These are phyloP conservation scores for Pyrgus malvae DNA, from an alignment of 2,888 invertebrate species.

Conservation along the genomic window DNA sequence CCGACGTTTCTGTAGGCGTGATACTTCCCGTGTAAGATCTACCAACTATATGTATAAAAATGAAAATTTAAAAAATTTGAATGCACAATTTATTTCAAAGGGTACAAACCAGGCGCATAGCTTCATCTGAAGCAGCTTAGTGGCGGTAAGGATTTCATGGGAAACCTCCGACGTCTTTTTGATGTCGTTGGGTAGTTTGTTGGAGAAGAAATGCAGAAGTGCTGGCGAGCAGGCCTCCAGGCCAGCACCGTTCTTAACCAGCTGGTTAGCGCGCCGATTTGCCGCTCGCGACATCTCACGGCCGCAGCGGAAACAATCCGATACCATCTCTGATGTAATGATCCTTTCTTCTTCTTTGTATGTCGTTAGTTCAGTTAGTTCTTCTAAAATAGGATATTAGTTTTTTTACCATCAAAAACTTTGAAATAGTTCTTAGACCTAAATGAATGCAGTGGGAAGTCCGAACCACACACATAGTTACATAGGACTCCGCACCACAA, in stretches of 20 bases:
- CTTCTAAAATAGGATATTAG: no score
- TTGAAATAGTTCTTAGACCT: no score
- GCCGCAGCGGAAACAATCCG: conserved; percentile 61
- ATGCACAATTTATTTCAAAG: not conserved
- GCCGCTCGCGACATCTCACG: conserved; percentile 61
- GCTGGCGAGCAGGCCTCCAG: conserved; percentile 58
- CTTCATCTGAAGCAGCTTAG: conserved; percentile 70
- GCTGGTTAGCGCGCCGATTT: conserved; percentile 55
- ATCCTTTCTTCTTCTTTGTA: conserved; percentile 71
- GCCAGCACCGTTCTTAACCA: conserved; percentile 58
- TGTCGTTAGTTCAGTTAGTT: not conserved
- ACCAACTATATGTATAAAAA: no score
- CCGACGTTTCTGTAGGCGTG: no score
- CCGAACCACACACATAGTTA: no score
- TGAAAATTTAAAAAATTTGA: not conserved
- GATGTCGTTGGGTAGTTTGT: conserved; percentile 51
- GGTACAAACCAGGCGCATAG: conserved; percentile 53
- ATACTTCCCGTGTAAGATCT: no score
- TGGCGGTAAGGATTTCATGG: conserved; percentile 65
- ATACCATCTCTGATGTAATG: conserved; percentile 80
- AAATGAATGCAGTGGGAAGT: no score
- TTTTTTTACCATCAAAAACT: no score
- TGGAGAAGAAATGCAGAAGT: conserved; percentile 66
- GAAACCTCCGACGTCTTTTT: conserved; percentile 60
- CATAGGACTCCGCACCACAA: no score